phyloP scores from a whole-genome alignment of 1,140 invertebrate species.

The Dendroctonus ponderosae region DNA sequence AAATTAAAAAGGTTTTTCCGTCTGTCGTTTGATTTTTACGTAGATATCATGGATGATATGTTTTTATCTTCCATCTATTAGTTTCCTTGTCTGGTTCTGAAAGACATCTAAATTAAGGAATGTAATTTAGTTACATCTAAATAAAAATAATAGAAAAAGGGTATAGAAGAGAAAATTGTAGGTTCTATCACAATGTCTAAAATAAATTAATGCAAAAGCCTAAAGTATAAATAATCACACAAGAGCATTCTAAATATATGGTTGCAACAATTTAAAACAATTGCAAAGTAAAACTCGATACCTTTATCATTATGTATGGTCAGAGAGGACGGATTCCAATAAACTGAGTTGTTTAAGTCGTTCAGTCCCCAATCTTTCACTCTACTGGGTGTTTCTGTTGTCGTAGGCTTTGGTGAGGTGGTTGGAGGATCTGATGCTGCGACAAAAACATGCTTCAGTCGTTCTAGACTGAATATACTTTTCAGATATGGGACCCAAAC shows the following conservation, averaged over 20 bases:
- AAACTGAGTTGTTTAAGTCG: conserved; percentile 61
- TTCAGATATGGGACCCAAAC: conserved; percentile 8
- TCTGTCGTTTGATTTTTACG: conserved; percentile 24
- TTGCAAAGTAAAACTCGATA: conserved; percentile 26
- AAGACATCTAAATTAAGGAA: conserved; percentile 4
- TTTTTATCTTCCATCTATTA: conserved; percentile 35
- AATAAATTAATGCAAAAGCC: no score
- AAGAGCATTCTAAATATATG: no score
- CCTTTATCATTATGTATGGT: conserved; percentile 57
- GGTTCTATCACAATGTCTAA: no score
- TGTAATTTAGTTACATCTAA: neutral
- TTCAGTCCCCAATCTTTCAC: conserved; percentile 52
- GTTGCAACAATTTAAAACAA: neutral
- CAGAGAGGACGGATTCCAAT: conserved; percentile 60
- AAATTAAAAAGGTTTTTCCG: conserved; percentile 30
- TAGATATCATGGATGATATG: conserved; percentile 23
- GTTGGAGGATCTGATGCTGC: conserved; percentile 58
- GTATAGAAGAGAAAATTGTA: no score
- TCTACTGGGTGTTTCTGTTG: conserved; percentile 55
- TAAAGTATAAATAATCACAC: no score
- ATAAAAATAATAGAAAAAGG: neutral
- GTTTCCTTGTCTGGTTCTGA: conserved; percentile 22
- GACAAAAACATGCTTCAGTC: conserved; percentile 52
- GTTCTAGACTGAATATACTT: conserved; percentile 28
- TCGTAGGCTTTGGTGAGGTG: conserved; percentile 58